Evolutionary conservation across 2,888 invertebrate species (phyloP), one percentile per base, ranked within the genome.

Genomic region (Sinopyrophorus schimmeli): DNA sequence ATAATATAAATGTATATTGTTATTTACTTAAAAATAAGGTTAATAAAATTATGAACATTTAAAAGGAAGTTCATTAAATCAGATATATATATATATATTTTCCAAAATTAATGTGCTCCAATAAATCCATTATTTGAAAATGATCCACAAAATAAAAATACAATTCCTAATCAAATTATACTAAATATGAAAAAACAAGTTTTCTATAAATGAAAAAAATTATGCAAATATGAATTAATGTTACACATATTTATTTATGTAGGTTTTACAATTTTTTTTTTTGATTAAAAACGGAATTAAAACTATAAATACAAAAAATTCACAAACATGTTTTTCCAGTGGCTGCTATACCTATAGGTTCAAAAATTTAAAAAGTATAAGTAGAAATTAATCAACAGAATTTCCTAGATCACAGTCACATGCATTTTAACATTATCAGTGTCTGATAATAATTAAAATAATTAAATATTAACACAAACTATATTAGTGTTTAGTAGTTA

Each of bases 381-480:
- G 16, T 16, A 16, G 4, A 16, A 14, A 15, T 16, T 30, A 15
- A 30, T 9, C 11, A 32, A 32, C 35, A 15, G 14, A 35, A 35
- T 7, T 32, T 10, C 21, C 24, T 35, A 35, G 35, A 35, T 35
- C 35, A 35, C 35, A 35, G 35, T 35, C 35, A 10, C 24, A 24
- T 16, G 6, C 7, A 35, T 20, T 32, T 10, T 23, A 35, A 35
- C 35, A 35, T 24, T 15, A 24, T 9, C 35, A 24, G 35, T 35
- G 23, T 24, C 24, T 24, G 11, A 21, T 15, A 3, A n/a, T 9
- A 34, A 7, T 11, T 6, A 35, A 5, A 5, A 23, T 5, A 10
- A 6, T 35, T 35, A 23, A 23, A 35, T 18, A 35, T 24, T 35
- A n/a, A 35, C 35, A 10, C 14, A 21, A 11, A 24, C 9, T 7